phyloP scores from a whole-genome alignment of 2,888 invertebrate genomes.

The Chloroclysta siterata region DNA sequence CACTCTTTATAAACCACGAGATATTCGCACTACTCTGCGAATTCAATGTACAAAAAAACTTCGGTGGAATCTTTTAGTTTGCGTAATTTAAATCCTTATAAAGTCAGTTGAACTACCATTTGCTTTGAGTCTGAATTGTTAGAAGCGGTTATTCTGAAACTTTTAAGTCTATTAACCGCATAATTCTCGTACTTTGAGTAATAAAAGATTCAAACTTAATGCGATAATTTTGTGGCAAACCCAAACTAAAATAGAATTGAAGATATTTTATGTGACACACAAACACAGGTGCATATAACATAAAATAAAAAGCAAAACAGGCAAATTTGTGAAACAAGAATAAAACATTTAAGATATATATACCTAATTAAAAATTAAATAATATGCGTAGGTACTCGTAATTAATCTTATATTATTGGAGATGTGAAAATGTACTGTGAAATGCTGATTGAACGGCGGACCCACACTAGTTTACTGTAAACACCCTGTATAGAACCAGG shows the following conservation, averaged over 20 bases:
- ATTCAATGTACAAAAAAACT: conserved; percentile 15
- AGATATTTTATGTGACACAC: no score
- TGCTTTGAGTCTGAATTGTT: conserved; percentile 22
- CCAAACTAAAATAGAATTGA: conserved; percentile 1
- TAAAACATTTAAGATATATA: no score
- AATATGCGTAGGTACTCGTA: no score
- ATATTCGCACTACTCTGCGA: background rate
- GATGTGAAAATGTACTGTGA: conserved; percentile 10
- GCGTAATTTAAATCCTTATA: conserved; percentile 24
- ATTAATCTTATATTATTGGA: no score
- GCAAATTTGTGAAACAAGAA: no score
- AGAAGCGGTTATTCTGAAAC: conserved; percentile 25
- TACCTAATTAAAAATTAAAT: no score
- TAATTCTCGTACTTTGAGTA: conserved; percentile 25
- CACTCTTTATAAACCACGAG: background rate
- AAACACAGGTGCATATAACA: no score
- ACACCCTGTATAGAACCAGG: no score
- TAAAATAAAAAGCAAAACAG: no score
- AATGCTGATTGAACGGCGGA: conserved; percentile 28
- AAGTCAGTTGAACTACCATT: conserved; percentile 24
- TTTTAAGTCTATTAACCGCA: conserved; percentile 30
- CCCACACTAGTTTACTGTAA: no score
- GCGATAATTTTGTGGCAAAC: conserved; percentile 21
- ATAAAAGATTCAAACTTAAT: conserved; percentile 22
- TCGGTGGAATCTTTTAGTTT: conserved; percentile 12